These are phyloP conservation scores for Megalopta genalis DNA, from an alignment of 1,140 invertebrate species.

Conservation along the genomic window DNA sequence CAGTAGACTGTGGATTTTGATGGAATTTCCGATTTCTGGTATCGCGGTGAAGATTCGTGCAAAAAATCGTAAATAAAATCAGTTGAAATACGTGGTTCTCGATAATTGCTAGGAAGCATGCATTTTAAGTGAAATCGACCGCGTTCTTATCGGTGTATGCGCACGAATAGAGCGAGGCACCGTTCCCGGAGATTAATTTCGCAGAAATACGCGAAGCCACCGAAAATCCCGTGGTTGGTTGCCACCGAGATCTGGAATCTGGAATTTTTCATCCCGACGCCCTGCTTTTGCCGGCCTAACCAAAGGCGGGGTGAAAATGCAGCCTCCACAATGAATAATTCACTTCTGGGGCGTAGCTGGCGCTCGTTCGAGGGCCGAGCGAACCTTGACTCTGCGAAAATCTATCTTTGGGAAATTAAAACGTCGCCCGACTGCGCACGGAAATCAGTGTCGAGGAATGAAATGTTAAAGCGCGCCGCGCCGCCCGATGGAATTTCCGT, in stretches of 20 bases:
- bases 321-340: slow-evolving; percentile 25
- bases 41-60: no score
- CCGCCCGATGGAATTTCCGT: not conserved
- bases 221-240: not conserved
- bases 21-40: no score
- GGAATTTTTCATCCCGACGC: slow-evolving; percentile 38
- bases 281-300: not conserved
- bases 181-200: slow-evolving; percentile 30
- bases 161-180: no score
- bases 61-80: no score
- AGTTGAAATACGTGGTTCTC: no score
- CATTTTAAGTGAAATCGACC: no score
- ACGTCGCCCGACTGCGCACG: not conserved
- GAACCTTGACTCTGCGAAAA: not conserved
- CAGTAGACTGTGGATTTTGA: no score
- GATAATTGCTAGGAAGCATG: no score
- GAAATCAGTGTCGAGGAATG: not conserved
- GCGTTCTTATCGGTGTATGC: no score
- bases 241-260: slow-evolving; percentile 14
- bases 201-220: slow-evolving; percentile 13
- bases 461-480: not conserved
- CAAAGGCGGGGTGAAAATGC: not conserved
- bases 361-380: not conserved
- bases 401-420: slow-evolving; percentile 4
- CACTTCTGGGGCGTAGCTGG: not conserved